These are phyloP conservation scores for Drosophila seguyi DNA, from an alignment of 1,140 invertebrate genomes.

Conservation along the genomic window DNA sequence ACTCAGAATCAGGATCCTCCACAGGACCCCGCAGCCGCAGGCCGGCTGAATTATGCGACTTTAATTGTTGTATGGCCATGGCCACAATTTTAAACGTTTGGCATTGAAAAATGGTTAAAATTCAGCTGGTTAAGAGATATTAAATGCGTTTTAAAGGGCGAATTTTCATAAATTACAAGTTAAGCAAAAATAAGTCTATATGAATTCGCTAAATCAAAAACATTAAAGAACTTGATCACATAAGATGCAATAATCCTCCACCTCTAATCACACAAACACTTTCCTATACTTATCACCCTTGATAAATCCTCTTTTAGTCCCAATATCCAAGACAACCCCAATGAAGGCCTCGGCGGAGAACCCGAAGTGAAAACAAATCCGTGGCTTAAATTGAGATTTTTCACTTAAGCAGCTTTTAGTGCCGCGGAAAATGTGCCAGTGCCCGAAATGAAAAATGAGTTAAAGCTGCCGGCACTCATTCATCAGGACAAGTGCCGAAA, in stretches of 20 bases:
- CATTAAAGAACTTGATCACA: background rate
- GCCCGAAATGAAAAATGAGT: constrained; percentile 64
- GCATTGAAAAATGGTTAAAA: constrained; percentile 29
- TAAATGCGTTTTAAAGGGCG: background rate
- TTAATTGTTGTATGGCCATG: constrained; percentile 65
- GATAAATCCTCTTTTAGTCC: background rate
- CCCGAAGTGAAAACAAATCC: constrained; percentile 32
- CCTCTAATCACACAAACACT: background rate
- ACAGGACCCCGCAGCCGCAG: constrained; percentile 19
- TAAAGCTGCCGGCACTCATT: constrained; percentile 56
- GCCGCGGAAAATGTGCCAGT: constrained; percentile 11
- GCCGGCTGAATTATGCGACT: constrained; percentile 61
- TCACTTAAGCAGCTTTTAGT: constrained; percentile 41
- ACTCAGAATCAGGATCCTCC: constrained; percentile 6
- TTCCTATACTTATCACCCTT: constrained; percentile 4
- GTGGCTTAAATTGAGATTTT: constrained; percentile 36
- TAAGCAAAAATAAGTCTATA: no score
- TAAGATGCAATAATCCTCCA: background rate
- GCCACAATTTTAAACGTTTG: constrained; percentile 30
- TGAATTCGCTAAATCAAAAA: background rate
- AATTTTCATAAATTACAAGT: background rate
- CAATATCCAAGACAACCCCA: constrained; percentile 6
- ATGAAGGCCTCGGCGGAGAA: background rate
- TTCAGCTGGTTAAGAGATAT: background rate
- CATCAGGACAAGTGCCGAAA: constrained; percentile 67